phyloP scores from a whole-genome alignment of 1,140 invertebrate genomes.

The Proctacanthus coquilletti region DNA sequence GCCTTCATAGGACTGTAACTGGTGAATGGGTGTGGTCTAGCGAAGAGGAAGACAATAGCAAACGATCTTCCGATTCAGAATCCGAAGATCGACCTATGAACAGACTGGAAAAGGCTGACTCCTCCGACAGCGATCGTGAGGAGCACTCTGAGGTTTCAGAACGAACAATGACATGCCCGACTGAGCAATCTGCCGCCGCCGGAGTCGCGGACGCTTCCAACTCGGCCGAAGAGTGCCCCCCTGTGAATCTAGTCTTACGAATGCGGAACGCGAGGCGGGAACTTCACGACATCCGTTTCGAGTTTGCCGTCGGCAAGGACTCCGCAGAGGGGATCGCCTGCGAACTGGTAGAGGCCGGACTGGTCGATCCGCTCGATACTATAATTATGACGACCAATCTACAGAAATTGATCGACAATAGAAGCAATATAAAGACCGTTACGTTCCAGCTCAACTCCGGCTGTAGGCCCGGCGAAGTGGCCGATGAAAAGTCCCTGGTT shows the following conservation, averaged over 20 bases:
- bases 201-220: conserved; percentile 8
- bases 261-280: conserved; percentile 80
- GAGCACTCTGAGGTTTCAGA: conserved; percentile 20
- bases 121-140: conserved; percentile 38
- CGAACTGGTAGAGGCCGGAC: conserved; percentile 84
- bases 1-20: conserved; percentile 85
- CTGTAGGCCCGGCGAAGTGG: conserved; percentile 61
- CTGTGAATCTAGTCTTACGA: conserved; percentile 60
- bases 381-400: conserved; percentile 83
- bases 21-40: conserved; percentile 98
- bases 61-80: conserved; percentile 28
- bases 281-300: conserved; percentile 94
- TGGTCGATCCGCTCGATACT: conserved; percentile 84
- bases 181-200: conserved; percentile 2
- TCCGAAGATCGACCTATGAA: conserved; percentile 39
- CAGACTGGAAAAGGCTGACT: conserved; percentile 34
- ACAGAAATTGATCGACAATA: conserved; percentile 72
- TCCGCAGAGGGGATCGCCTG: conserved; percentile 86
- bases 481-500: conserved; percentile 86
- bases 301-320: conserved; percentile 83
- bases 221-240: conserved; percentile 21
- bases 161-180: conserved; percentile 8
- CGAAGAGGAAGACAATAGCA: conserved; percentile 39
- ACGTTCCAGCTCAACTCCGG: conserved; percentile 74
- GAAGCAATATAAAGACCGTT: conserved; percentile 45